Conservation (phyloP, 35 echinoderm and acorn worm species). For the Anneissia japonica region DNA sequence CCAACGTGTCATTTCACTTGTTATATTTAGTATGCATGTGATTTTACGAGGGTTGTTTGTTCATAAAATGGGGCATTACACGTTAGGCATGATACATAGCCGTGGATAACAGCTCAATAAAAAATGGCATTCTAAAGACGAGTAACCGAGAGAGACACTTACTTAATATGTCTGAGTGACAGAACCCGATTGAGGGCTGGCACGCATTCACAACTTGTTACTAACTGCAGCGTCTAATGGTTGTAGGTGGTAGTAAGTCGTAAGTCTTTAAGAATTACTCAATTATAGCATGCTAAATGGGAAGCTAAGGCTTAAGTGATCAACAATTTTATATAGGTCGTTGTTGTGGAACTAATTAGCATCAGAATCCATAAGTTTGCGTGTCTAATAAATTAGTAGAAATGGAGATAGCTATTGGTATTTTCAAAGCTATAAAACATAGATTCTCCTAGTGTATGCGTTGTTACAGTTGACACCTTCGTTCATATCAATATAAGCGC, state of each 20-base stretch:
- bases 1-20: background rate
- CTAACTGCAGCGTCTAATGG: background rate
- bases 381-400: background rate
- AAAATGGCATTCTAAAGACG: background rate
- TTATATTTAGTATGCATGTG: slow-evolving; percentile 2
- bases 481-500: no score
- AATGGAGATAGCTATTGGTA: background rate
- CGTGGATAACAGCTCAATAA: background rate
- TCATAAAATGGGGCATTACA: background rate
- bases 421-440: no score
- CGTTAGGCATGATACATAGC: background rate
- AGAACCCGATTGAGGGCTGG: background rate
- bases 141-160: background rate
- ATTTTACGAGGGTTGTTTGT: background rate
- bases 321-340: background rate
- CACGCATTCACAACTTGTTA: background rate
- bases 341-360: background rate
- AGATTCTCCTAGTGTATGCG: no score
- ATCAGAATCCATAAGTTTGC: background rate
- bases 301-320: background rate
- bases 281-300: background rate
- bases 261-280: background rate
- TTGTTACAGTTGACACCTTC: no score
- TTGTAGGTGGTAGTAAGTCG: background rate
- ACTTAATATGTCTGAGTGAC: background rate